Base-by-base conservation (phyloP, 2,113 vertebrate genomes). In the Rutilus rutilus region DNA sequence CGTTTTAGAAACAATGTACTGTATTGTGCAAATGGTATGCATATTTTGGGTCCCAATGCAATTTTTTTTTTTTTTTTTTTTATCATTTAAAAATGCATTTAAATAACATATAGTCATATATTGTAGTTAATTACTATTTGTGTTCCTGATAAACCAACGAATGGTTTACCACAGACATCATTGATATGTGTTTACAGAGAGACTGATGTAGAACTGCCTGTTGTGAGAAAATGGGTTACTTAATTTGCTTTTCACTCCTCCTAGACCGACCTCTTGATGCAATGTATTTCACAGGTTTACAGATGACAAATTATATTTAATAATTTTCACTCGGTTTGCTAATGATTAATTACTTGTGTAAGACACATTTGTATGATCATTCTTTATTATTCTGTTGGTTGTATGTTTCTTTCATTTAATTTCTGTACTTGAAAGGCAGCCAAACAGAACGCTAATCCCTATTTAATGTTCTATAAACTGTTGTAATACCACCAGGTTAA, bases 171-270 rank as follows among this genome's bases (percentile, higher is more conserved):
- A 75, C 21, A 57, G 23, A 81, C 25, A 67, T 67, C 25, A 69
- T 25, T 23, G 50, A 89, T 30, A 60, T 86, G 79, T 86, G 85
- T 89, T 89, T 86, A 84, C 82, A 86, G 65, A 47, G 27, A 54
- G 12, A 62, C 12, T 19, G 54, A 84, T 45, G 19, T 7, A 57
- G 78, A 85, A 27, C 23, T 19, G 23, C 15, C 64, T 57, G 17
- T 17, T 33, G 45, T 59, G 59, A 65, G 39, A 64, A 67, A 59
- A 73, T 78, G 79, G 39, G n/a, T 67, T 33, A 82, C 74, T 30
- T 42, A n/a, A 62, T 25, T 73, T 33, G 27, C 30, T 62, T 76
- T 74, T 71, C 23, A 42, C 75, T 64, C 45, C 59, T 64, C 39
- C 15, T 65, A 25, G 47, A 64, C 81, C 14, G 39, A 42, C 74